phyloP scores from a whole-genome alignment of 2,888 invertebrate genomes.

The Agonum fuliginosum region DNA sequence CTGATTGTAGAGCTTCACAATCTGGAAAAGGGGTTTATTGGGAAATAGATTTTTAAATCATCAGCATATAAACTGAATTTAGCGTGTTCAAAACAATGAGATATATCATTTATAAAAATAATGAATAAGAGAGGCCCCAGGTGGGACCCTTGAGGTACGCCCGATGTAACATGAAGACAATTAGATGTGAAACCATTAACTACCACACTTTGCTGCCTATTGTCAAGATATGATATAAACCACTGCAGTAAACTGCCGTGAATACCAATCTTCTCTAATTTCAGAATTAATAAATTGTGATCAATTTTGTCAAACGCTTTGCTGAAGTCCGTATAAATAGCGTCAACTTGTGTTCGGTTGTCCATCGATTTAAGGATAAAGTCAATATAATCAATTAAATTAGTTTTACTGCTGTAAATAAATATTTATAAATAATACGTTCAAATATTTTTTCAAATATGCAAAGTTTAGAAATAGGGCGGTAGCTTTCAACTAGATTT shows the following conservation, averaged over 20 bases:
- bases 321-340: too few species aligned
- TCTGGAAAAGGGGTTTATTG: too few species aligned
- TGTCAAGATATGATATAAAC: background rate
- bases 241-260: background rate
- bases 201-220: background rate
- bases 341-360: background rate
- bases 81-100: too few species aligned
- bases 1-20: too few species aligned
- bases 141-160: background rate
- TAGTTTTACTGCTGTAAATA: background rate
- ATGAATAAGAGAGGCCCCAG: too few species aligned
- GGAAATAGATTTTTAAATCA: too few species aligned
- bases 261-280: background rate
- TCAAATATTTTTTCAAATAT: too few species aligned
- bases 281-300: background rate
- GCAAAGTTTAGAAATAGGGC: too few species aligned
- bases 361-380: background rate
- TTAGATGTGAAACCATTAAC: background rate
- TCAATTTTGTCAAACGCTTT: background rate
- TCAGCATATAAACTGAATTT: too few species aligned
- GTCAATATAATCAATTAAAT: background rate
- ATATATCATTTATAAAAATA: too few species aligned
- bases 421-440: background rate
- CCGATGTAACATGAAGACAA: background rate
- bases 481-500: too few species aligned